These are phyloP conservation scores for Syngnathus acus DNA, from an alignment of 2,797 vertebrate species.

Conservation along the genomic window DNA sequence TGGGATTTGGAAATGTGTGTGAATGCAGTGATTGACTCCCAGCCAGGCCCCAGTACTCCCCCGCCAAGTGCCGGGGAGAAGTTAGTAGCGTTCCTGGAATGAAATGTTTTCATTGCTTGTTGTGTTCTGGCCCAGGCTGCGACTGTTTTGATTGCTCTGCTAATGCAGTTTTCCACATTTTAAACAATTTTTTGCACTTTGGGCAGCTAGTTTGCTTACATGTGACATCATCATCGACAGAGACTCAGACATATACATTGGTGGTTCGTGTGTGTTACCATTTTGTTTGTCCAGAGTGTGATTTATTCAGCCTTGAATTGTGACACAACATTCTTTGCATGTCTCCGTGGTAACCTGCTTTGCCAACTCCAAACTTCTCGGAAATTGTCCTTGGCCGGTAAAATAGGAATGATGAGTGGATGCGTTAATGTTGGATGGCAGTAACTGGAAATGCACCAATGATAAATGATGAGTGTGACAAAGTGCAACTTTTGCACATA, in stretches of 20 bases:
- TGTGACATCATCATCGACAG: not conserved
- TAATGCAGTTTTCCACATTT: not conserved
- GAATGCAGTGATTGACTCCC: slow-evolving; percentile 46
- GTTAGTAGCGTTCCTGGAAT: slow-evolving; percentile 34
- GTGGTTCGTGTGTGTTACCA: not conserved
- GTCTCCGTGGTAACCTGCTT: slow-evolving; percentile 65
- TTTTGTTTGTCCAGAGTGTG: not conserved
- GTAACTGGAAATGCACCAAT: slow-evolving; percentile 1
- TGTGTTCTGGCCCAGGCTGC: not conserved
- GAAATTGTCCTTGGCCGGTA: slow-evolving; percentile 16
- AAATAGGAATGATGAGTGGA: slow-evolving; percentile 2
- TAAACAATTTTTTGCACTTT: not conserved
- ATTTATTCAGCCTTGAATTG: slow-evolving; percentile 1
- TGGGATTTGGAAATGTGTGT: slow-evolving; percentile 48
- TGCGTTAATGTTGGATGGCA: slow-evolving; percentile 1
- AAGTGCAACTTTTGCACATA: not conserved
- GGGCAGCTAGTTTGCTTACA: not conserved
- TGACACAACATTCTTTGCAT: slow-evolving; percentile 27
- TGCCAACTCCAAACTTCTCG: slow-evolving; percentile 44
- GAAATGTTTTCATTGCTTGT: slow-evolving; percentile 21
- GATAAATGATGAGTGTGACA: not conserved
- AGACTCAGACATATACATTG: not conserved
- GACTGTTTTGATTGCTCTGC: not conserved
- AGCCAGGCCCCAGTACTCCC: slow-evolving; percentile 36
- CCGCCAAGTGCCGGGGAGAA: slow-evolving; percentile 5